A percentile compares a stretch with the other conserved stretches of the same genome.
Evolutionary conservation across 2,113 vertebrate genomes (phyloP).

Genomic region (Abramis brama): DNA sequence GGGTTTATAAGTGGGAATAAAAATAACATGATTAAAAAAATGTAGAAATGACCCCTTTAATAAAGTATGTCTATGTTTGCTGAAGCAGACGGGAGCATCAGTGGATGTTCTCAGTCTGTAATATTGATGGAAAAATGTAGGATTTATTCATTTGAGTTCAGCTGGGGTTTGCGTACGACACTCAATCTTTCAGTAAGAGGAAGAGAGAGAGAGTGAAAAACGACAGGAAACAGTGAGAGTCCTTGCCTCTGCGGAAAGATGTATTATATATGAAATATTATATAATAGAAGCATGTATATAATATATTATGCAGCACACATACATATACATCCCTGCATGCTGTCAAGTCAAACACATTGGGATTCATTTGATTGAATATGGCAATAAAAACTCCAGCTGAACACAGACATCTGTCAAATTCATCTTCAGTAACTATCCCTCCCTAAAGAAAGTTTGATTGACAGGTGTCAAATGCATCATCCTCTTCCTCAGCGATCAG

Average conservation of each 20-base stretch:
- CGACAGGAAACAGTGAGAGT: not conserved
- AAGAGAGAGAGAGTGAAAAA: constrained; percentile 16
- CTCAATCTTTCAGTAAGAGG: constrained; percentile 24
- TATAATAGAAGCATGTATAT: not conserved
- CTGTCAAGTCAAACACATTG: not conserved
- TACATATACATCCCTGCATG: not conserved
- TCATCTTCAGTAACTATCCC: not conserved
- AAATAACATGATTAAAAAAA: not conserved
- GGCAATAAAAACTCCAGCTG: not conserved
- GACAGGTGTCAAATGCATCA: not conserved
- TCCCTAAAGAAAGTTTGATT: not conserved
- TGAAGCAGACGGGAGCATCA: constrained; percentile 4
- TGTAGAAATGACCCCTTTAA: not conserved
- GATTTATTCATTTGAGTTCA: constrained; percentile 7
- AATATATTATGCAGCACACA: not conserved
- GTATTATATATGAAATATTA: constrained; percentile 10
- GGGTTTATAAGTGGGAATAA: not conserved
- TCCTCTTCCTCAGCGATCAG: not conserved
- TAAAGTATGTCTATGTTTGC: constrained; percentile 2
- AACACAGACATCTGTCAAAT: constrained; percentile 1
- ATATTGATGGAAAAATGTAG: constrained; percentile 32
- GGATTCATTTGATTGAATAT: not conserved
- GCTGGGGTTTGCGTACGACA: constrained; percentile 16
- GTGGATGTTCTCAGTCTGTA: constrained; percentile 19
- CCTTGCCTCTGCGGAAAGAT: constrained; percentile 5